These are phyloP conservation scores for Luscinia megarhynchos DNA, from an alignment of 2,797 vertebrate genomes.

Conservation along the genomic window DNA sequence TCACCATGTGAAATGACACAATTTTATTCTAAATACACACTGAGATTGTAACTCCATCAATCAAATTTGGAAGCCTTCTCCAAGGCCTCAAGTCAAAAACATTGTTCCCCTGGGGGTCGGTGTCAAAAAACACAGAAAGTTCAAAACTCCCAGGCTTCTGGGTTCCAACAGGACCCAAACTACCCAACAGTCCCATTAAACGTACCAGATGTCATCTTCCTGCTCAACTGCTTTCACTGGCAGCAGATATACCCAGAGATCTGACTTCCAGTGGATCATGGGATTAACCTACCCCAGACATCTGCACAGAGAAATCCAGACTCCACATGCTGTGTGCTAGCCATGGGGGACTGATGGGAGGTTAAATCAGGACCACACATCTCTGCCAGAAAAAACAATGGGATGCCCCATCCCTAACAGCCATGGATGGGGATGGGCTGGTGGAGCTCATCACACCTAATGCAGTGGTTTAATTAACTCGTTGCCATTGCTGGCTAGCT, in stretches of 20 bases:
- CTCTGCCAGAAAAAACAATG: neutral
- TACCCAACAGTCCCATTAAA: accelerated
- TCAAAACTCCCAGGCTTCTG: too few species aligned
- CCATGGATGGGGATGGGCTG: neutral
- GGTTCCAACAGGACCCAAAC: too few species aligned
- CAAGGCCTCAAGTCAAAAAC: too few species aligned
- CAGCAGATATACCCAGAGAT: conserved; percentile 25
- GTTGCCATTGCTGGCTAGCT: neutral
- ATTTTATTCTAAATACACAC: too few species aligned
- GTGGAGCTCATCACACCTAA: neutral
- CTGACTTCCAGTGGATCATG: neutral
- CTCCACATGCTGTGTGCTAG: neutral
- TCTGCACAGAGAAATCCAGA: neutral
- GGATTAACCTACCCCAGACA: conserved; percentile 31
- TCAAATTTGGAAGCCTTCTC: too few species aligned
- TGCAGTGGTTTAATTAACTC: neutral
- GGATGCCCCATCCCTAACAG: neutral
- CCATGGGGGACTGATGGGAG: accelerated
- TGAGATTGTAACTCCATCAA: too few species aligned
- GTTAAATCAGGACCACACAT: neutral
- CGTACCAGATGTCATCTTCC: neutral
- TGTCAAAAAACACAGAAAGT: too few species aligned
- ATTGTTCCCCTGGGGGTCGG: too few species aligned
- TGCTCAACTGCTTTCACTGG: neutral
- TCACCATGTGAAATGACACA: too few species aligned